Evolutionary conservation across 2,113 vertebrate genomes (phyloP).

Genomic region (human): DNA sequence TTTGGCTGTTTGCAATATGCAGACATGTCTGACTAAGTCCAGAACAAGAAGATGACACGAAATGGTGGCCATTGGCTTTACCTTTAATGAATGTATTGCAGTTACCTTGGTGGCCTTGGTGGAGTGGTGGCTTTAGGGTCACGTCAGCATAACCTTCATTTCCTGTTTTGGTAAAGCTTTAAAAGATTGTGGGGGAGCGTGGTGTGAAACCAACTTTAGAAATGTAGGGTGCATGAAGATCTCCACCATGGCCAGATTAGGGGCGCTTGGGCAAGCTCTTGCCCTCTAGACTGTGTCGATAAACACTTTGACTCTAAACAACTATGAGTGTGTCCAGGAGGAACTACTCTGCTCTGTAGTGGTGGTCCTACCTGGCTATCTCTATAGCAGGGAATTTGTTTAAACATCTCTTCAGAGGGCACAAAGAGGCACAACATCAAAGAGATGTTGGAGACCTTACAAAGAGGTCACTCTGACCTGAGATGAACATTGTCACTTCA

Average conservation of each 20-base stretch:
- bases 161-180: background rate
- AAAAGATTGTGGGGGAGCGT: background rate
- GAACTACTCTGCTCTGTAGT: background rate
- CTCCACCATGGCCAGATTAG: background rate
- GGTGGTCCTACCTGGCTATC: background rate
- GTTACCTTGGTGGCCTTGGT: no score
- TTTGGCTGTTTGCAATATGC: background rate
- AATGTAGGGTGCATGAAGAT: fast-evolving
- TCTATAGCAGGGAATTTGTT: background rate
- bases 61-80: background rate
- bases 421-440: constrained; percentile 67
- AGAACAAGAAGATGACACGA: background rate
- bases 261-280: background rate
- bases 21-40: no score
- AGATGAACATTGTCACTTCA: background rate
- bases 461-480: constrained; percentile 61
- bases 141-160: background rate
- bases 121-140: background rate
- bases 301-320: background rate
- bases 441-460: constrained; percentile 57
- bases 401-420: constrained; percentile 52
- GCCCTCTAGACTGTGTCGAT: background rate
- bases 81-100: background rate
- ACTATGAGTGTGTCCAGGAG: background rate
- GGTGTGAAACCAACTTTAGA: background rate